Percentiles rank a stretch among this genome's conserved stretches.
These are phyloP conservation scores for Zaprionus inermis DNA, from an alignment of 1,140 invertebrate species.

Conservation along the genomic window DNA sequence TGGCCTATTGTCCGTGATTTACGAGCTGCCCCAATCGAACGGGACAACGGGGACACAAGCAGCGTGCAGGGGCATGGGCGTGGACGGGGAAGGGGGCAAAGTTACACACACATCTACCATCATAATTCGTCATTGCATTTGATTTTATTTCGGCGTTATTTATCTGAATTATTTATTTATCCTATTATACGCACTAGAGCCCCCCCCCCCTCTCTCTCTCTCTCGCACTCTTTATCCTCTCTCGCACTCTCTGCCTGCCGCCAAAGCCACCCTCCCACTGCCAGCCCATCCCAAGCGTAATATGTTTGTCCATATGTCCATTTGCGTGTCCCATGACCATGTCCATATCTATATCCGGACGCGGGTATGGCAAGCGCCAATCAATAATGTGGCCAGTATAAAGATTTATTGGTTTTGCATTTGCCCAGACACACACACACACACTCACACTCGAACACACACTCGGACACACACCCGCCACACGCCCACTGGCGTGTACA, in stretches of 20 bases:
- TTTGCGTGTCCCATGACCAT: slow-evolving; percentile 61
- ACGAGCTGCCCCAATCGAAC: slow-evolving; percentile 71
- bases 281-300: slow-evolving; percentile 34
- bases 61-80: slow-evolving; percentile 12
- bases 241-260: too few species aligned
- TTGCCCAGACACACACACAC: slow-evolving; percentile 38
- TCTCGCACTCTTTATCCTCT: too few species aligned
- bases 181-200: slow-evolving; percentile 57
- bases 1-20: slow-evolving; percentile 71
- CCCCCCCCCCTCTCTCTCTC: background rate
- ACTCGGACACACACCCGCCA: too few species aligned
- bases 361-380: slow-evolving; percentile 51
- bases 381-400: slow-evolving; percentile 81
- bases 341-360: slow-evolving; percentile 12
- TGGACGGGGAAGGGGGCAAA: background rate
- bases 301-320: slow-evolving; percentile 68
- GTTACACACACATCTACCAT: slow-evolving; percentile 39
- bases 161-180: slow-evolving; percentile 82
- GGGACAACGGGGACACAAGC: slow-evolving; percentile 58
- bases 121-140: slow-evolving; percentile 82
- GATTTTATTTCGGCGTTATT: slow-evolving; percentile 81
- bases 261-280: background rate
- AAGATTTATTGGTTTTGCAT: slow-evolving; percentile 83
- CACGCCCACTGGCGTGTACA: slow-evolving; percentile 1
- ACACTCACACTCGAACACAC: slow-evolving; percentile 22